phyloP scores from a whole-genome alignment of 2,888 invertebrate genomes.

The Rhamnusium bicolor region DNA sequence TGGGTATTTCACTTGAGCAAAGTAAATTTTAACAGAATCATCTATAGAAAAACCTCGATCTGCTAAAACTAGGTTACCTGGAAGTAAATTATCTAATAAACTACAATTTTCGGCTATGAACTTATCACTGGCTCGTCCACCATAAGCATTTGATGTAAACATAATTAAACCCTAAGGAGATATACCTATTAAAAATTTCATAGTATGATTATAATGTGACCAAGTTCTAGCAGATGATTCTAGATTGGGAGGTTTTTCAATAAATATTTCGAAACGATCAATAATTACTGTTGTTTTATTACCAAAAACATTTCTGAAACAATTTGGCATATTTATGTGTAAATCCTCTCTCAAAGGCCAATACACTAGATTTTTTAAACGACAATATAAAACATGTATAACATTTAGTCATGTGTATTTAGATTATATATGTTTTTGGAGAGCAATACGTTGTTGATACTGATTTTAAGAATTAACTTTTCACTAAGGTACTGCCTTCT shows the following conservation, averaged over 20 bases:
- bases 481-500: too few species aligned
- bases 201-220: slow-evolving; percentile 48
- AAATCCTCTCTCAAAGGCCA: slow-evolving; percentile 42
- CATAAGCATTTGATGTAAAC: slow-evolving; percentile 33
- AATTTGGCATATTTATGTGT: slow-evolving; percentile 39
- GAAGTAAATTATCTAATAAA: slow-evolving; percentile 24
- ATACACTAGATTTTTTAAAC: slow-evolving; percentile 37
- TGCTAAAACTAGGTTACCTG: slow-evolving; percentile 31
- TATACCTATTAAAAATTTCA: slow-evolving; percentile 51
- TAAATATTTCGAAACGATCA: slow-evolving; percentile 49
- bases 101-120: slow-evolving; percentile 27
- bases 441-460: too few species aligned
- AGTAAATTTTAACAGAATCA: slow-evolving; percentile 5
- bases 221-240: slow-evolving; percentile 38
- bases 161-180: slow-evolving; percentile 38
- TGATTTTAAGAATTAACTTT: too few species aligned
- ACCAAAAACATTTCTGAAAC: slow-evolving; percentile 44
- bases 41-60: slow-evolving; percentile 33
- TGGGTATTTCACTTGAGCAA: slow-evolving; percentile 22
- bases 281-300: slow-evolving; percentile 41
- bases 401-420: too few species aligned
- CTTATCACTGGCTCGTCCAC: slow-evolving; percentile 34
- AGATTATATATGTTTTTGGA: too few species aligned
- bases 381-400: background rate
- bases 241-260: slow-evolving; percentile 37